Conservation (phyloP, 2,113 vertebrate species). For the Apodemus sylvaticus region DNA sequence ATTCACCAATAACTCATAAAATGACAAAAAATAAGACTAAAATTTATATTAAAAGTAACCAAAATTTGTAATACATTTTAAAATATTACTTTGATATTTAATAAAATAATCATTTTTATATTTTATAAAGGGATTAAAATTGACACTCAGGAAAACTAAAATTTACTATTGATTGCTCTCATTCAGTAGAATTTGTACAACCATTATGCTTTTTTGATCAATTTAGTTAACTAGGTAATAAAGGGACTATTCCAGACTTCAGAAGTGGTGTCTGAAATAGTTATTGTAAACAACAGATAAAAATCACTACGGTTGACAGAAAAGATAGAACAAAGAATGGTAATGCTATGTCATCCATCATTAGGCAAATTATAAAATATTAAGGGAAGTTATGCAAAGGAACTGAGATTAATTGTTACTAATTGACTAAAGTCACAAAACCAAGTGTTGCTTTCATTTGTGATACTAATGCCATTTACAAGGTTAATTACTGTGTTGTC, state of each 20-base stretch:
- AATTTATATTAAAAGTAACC: not conserved
- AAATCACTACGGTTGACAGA: constrained; percentile 33
- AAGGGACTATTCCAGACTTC: not conserved
- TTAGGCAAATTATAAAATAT: constrained; percentile 82
- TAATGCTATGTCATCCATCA: constrained; percentile 69
- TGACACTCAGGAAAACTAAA: not conserved
- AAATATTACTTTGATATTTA: not conserved
- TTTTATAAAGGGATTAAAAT: not conserved
- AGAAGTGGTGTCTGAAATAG: not conserved
- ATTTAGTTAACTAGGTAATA: not conserved
- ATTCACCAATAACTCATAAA: not conserved
- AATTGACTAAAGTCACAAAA: constrained; percentile 80
- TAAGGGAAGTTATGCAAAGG: constrained; percentile 79
- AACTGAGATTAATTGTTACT: constrained; percentile 79
- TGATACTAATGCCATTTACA: constrained; percentile 80
- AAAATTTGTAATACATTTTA: not conserved
- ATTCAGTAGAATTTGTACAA: not conserved
- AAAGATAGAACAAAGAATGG: constrained; percentile 39
- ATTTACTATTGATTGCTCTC: not conserved
- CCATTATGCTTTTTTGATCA: not conserved
- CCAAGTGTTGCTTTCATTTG: constrained; percentile 73
- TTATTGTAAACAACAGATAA: not conserved
- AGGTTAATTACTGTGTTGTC: constrained; percentile 84
- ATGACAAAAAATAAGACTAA: not conserved
- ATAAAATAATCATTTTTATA: not conserved